Conservation (phyloP, 2,113 vertebrate species). For the Melanerpes formicivorus region DNA sequence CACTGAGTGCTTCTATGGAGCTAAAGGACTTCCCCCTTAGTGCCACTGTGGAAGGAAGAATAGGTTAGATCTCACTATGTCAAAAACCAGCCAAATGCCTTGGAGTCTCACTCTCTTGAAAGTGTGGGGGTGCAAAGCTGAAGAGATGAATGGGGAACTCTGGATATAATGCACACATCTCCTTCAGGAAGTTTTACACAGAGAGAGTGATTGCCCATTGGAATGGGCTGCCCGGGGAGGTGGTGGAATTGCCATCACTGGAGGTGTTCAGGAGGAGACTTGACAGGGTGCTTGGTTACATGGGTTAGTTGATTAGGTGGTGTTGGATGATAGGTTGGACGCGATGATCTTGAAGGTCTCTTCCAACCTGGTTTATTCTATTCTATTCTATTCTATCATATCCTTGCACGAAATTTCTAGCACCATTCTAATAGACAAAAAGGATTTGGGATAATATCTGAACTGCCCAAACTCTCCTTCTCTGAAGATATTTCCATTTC, state of each 20-base stretch:
- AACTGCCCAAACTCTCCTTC: not conserved
- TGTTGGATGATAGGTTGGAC: no score
- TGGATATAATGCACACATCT: not conserved
- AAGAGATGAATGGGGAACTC: not conserved
- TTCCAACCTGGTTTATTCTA: no score
- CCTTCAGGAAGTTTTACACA: not conserved
- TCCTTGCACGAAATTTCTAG: not conserved
- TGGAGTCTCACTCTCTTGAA: not conserved
- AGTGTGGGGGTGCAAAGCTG: not conserved
- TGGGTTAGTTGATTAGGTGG: no score
- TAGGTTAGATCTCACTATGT: not conserved
- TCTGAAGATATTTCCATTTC: not conserved
- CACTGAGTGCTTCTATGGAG: not conserved
- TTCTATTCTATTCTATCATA: not conserved
- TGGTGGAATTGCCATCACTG: no score
- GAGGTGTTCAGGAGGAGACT: no score
- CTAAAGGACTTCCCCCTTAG: not conserved
- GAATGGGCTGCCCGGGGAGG: no score
- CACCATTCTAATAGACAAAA: not conserved
- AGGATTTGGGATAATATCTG: not conserved
- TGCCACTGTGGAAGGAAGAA: not conserved
- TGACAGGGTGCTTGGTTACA: no score
- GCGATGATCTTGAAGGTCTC: no score
- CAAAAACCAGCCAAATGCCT: not conserved
- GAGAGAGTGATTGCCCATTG: no score